Evolutionary conservation across 2,113 vertebrate genomes (phyloP), one percentile per base, ranked within the genome.

Genomic region (Pterocles orientalis): DNA sequence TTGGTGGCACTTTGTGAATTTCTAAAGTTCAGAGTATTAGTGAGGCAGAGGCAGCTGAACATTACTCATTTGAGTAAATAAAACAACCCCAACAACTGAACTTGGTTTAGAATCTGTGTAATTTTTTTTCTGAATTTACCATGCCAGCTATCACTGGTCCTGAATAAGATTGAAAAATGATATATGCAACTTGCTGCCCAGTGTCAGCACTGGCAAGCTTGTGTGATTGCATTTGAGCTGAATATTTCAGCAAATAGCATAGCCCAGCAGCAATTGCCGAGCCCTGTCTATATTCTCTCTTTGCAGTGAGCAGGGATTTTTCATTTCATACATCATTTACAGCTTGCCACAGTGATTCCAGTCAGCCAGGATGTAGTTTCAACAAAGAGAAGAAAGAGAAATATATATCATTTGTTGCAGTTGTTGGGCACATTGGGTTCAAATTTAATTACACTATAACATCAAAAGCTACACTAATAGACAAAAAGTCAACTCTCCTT

Each of bases 241-340:
- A 79, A 92, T 97, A 96, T 97, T 98, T 97, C 91, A 97, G 97
- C 86, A 85, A 96, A 97, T 84, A 95, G 91, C 85, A 95, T 43
- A 94, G 68, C 89, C 93, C 93, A 95, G 85, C 89, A 97, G 95
- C 90, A 93, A 89, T 69, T 89, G 89, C 65, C 88, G 85, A 95
- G 84, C 75, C 60, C 71, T 96, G 84, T 91, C 82, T 97, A 54
- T 70, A 92, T 92, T 90, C 89, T 94, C 80, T 97, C 88, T 95
- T 96, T 88, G 73, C 79, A 88, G 64, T 83, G 86, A 97, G 86
- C 78, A 94, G 70, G 77, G 94, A 95, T 96, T 97, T 97, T 96
- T 97, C 94, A 97, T 96, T 97, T 97, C 97, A 97, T 97, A 97
- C 96, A 97, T 97, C 96, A 97, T 97, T 97, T 97, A 95, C 95